phyloP scores from a whole-genome alignment of 2,797 vertebrate genomes.

The Intellagama lesueurii region DNA sequence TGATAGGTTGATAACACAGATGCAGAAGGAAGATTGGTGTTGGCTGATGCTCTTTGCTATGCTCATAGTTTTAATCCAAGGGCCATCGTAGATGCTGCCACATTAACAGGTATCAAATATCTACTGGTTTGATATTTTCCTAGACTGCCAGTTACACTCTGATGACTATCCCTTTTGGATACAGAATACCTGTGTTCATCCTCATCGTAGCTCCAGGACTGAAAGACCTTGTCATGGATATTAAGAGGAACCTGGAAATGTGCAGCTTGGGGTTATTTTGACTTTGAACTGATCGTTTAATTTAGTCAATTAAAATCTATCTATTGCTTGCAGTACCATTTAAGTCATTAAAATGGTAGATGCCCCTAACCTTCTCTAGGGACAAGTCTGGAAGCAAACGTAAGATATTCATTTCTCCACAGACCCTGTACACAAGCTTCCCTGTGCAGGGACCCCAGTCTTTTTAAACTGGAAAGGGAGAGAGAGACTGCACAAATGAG shows the following conservation, averaged over 20 bases:
- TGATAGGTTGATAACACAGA: slow-evolving; percentile 96
- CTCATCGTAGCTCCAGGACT: not conserved
- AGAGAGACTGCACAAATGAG: not conserved
- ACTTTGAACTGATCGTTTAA: not conserved
- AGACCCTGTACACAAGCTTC: no score
- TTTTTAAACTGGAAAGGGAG: not conserved
- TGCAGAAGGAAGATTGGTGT: slow-evolving; percentile 92
- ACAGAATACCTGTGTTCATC: not conserved
- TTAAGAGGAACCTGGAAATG: not conserved
- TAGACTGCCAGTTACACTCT: not conserved
- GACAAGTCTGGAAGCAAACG: not conserved
- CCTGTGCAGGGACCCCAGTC: not conserved
- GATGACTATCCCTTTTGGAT: not conserved
- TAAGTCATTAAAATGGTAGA: not conserved
- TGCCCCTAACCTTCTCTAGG: not conserved
- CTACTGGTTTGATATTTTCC: not conserved
- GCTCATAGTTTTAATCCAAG: slow-evolving; percentile 90
- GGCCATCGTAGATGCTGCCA: slow-evolving; percentile 92
- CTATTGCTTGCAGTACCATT: not conserved
- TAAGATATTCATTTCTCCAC: not conserved
- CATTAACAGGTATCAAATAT: slow-evolving; percentile 87
- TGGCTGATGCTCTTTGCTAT: slow-evolving; percentile 93
- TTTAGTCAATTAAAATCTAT: not conserved
- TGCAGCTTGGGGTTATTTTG: not conserved
- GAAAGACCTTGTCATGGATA: not conserved